Evolutionary conservation across 2,113 vertebrate genomes (phyloP).

Genomic region (Pipra filicauda): DNA sequence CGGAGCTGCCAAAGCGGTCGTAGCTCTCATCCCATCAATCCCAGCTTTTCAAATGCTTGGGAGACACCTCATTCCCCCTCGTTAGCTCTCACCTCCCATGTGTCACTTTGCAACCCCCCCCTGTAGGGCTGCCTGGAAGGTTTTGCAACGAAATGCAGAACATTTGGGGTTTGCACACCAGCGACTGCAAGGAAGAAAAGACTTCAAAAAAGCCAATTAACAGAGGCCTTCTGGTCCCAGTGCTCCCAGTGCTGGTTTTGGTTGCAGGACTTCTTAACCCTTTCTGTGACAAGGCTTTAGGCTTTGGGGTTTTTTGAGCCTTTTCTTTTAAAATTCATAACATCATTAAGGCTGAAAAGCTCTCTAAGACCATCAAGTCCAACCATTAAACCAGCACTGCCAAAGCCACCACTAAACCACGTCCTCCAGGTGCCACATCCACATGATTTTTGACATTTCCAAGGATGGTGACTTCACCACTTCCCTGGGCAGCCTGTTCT

Average conservation of each 20-base stretch:
- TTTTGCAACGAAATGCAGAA: not conserved
- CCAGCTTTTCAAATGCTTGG: not conserved
- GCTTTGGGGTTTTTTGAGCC: not conserved
- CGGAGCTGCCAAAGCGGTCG: not conserved
- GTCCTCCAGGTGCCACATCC: not conserved
- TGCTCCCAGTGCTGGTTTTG: not conserved
- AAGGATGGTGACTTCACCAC: not conserved
- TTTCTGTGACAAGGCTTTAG: not conserved
- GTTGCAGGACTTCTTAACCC: not conserved
- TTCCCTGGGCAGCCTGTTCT: not conserved
- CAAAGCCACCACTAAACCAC: not conserved
- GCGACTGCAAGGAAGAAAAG: not conserved
- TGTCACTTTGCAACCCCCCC: not conserved
- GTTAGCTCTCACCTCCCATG: accelerated
- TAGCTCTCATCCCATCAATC: not conserved
- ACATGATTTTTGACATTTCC: not conserved
- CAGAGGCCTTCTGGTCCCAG: not conserved
- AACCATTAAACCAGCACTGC: not conserved
- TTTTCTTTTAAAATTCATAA: not conserved
- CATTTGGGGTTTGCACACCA: not conserved
- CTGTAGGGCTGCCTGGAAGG: not conserved
- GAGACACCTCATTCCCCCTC: not conserved
- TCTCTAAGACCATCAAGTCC: not conserved
- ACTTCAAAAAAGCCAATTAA: not conserved
- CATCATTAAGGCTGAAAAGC: not conserved